phyloP scores from a whole-genome alignment of 2,888 invertebrate species.

The Cremastinae sp. region DNA sequence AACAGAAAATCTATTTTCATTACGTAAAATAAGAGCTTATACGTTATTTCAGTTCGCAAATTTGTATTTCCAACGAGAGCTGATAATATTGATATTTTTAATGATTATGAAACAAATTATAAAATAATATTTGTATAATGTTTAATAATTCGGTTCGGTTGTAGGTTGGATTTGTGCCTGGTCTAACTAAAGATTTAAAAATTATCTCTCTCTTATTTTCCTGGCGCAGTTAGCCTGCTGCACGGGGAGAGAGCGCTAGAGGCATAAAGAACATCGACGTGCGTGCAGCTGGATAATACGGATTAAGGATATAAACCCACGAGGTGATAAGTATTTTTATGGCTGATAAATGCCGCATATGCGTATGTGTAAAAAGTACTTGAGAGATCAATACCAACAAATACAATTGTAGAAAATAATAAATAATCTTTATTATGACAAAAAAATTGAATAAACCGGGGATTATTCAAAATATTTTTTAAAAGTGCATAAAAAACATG shows the following conservation, averaged over 20 bases:
- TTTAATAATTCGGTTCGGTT: conserved; percentile 10
- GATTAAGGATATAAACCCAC: conserved; percentile 55
- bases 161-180: conserved; percentile 21
- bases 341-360: conserved; percentile 50
- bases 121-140: neutral
- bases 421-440: neutral
- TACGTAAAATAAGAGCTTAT: too few species aligned
- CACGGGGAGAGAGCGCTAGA: conserved; percentile 1
- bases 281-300: conserved; percentile 56
- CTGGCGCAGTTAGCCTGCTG: neutral
- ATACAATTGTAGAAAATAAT: conserved; percentile 16
- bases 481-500: neutral
- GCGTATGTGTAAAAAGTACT: conserved; percentile 7
- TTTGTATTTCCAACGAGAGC: too few species aligned
- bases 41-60: too few species aligned
- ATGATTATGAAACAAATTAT: neutral
- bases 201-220: conserved; percentile 23
- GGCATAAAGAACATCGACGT: conserved; percentile 33
- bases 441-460: conserved; percentile 7
- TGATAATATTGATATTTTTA: too few species aligned
- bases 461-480: neutral
- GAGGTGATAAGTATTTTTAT: conserved; percentile 54
- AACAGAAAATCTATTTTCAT: too few species aligned
- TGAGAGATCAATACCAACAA: conserved; percentile 42
- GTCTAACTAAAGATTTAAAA: conserved; percentile 34